A percentile compares a stretch with the other conserved stretches of the same genome.
phyloP scores from a whole-genome alignment of 2,113 vertebrate species.

The Etheostoma spectabile region DNA sequence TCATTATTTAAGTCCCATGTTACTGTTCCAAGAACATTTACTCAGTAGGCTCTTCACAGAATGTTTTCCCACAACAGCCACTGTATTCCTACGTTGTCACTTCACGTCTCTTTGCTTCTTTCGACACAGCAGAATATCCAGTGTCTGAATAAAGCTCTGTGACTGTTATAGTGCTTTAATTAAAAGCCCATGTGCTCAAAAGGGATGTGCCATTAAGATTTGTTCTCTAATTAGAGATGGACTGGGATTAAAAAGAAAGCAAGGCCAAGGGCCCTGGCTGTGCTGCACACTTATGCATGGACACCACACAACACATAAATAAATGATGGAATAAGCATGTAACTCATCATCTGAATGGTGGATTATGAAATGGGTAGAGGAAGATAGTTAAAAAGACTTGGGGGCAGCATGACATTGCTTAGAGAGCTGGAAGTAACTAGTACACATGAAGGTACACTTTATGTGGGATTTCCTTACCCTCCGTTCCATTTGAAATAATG shows the following conservation, averaged over 20 bases:
- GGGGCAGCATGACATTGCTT: neutral
- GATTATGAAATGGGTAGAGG: conserved; percentile 24
- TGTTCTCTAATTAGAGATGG: conserved; percentile 62
- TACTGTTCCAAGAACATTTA: neutral
- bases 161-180: conserved; percentile 8
- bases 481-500: neutral
- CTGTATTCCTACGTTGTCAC: neutral
- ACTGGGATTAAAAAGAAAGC: conserved; percentile 36
- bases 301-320: conserved; percentile 36
- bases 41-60: neutral
- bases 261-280: neutral
- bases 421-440: neutral
- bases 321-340: conserved; percentile 50
- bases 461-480: neutral
- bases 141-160: neutral
- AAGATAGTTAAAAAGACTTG: neutral
- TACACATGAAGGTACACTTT: neutral
- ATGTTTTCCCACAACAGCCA: neutral
- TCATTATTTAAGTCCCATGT: conserved; percentile 27
- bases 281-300: conserved; percentile 29
- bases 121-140: neutral
- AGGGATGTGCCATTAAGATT: conserved; percentile 21
- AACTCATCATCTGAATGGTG: conserved; percentile 33
- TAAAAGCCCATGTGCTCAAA: conserved; percentile 14
- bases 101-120: neutral